Evolutionary conservation across 2,888 invertebrate genomes (phyloP).

Genomic region (Cheiracanthium punctorium): DNA sequence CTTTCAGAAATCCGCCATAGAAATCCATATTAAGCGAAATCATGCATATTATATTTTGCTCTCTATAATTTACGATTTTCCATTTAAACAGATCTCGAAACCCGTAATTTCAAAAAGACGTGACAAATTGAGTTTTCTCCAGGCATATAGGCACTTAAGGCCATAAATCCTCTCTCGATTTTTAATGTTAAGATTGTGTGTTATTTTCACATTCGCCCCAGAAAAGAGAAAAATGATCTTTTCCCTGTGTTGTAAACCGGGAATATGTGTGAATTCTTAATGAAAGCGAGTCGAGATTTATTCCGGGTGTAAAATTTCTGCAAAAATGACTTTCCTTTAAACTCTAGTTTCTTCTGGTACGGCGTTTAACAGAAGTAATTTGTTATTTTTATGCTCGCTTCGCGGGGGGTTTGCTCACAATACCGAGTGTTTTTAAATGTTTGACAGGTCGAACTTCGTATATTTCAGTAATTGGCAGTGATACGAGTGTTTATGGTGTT

Average conservation of each 20-base stretch:
- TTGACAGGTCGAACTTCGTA: no score
- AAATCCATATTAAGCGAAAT: background rate
- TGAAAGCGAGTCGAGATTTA: background rate
- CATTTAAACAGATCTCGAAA: background rate
- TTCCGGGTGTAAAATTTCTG: background rate
- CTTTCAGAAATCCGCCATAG: background rate
- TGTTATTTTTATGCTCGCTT: background rate
- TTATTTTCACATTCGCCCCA: background rate
- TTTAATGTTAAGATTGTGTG: background rate
- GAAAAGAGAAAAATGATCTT: background rate
- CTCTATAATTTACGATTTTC: constrained; percentile 1
- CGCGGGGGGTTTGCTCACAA: no score
- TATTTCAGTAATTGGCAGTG: no score
- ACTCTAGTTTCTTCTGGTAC: background rate
- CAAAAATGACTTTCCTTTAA: background rate
- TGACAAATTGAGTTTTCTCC: background rate
- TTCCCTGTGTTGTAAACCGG: background rate
- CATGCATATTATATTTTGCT: background rate
- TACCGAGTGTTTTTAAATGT: no score
- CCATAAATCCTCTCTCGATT: background rate
- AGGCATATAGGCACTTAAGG: background rate
- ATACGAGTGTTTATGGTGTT: no score
- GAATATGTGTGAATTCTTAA: background rate
- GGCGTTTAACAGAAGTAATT: background rate
- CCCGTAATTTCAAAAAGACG: background rate